Conservation (phyloP, 37 sponge, comb jelly and placozoan genomes). For the Beroe forskalii region DNA sequence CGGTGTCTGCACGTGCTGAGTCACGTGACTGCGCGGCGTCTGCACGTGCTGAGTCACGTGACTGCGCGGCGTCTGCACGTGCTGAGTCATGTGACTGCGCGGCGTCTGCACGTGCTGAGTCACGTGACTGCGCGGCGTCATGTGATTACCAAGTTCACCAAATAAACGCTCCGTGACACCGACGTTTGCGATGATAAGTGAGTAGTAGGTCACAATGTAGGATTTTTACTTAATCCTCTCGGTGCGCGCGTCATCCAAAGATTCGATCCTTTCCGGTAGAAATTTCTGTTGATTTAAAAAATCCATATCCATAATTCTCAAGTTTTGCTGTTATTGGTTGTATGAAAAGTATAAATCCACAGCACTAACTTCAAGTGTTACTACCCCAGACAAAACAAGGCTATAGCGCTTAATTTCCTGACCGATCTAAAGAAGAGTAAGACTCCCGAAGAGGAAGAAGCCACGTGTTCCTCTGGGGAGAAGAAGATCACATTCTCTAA, state of each 20-base stretch:
- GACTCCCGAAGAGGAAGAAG: not conserved
- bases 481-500: not conserved
- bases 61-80: not conserved
- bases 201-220: no score
- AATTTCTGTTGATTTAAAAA: not conserved
- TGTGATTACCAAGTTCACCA: not conserved
- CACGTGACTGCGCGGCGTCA: not conserved
- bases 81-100: not conserved
- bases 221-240: no score
- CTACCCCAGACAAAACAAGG: slow-evolving; percentile 3
- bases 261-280: no score
- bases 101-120: not conserved
- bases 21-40: no score
- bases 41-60: no score
- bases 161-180: slow-evolving; percentile 39
- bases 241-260: no score
- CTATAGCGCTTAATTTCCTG: slow-evolving; percentile 36
- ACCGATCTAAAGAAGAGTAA: not conserved
- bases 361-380: not conserved
- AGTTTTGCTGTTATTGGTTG: no score
- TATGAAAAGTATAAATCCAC: no score
- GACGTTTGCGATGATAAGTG: slow-evolving; percentile 18
- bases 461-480: not conserved
- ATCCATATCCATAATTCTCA: no score
- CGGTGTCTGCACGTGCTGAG: no score